Percentiles rank a stretch among this genome's conserved stretches.
Evolutionary conservation across 2,797 vertebrate genomes (phyloP).

Genomic region (Scarus forsteni): DNA sequence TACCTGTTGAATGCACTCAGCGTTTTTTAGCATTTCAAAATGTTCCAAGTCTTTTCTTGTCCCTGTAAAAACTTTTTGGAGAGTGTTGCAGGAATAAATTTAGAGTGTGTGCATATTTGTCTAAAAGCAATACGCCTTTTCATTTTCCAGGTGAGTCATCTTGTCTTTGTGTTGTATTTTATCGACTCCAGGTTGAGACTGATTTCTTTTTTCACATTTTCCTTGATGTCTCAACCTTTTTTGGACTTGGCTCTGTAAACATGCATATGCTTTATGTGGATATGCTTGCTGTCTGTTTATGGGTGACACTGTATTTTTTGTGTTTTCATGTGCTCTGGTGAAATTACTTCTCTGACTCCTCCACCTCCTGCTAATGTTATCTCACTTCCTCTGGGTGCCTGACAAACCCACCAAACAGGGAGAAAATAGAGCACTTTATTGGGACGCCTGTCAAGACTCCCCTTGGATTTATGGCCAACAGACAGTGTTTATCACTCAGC

Average conservation of each 20-base stretch:
- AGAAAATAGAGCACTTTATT: slow-evolving; percentile 83
- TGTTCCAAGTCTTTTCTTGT: no score
- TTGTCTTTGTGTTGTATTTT: no score
- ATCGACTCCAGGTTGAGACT: no score
- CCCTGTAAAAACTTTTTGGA: no score
- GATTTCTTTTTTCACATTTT: no score
- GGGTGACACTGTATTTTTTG: slow-evolving; percentile 23
- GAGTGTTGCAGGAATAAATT: no score
- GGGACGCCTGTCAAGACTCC: slow-evolving; percentile 79
- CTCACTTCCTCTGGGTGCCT: slow-evolving; percentile 83
- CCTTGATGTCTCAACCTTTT: no score
- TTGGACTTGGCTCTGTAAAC: neutral
- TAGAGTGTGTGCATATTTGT: no score
- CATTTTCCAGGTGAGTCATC: no score
- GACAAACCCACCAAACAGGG: slow-evolving; percentile 77
- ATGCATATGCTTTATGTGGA: slow-evolving; percentile 27
- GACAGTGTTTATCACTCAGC: slow-evolving; percentile 81
- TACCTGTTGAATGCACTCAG: no score
- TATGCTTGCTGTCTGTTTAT: slow-evolving; percentile 32
- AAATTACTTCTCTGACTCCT: slow-evolving; percentile 53
- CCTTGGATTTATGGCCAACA: slow-evolving; percentile 79
- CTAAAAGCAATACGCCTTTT: no score
- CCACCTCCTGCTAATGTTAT: slow-evolving; percentile 69
- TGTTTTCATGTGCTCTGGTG: slow-evolving; percentile 43
- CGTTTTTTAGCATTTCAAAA: no score